Base-by-base conservation (phyloP, 2,888 invertebrate genomes). In the Heliconius sara region DNA sequence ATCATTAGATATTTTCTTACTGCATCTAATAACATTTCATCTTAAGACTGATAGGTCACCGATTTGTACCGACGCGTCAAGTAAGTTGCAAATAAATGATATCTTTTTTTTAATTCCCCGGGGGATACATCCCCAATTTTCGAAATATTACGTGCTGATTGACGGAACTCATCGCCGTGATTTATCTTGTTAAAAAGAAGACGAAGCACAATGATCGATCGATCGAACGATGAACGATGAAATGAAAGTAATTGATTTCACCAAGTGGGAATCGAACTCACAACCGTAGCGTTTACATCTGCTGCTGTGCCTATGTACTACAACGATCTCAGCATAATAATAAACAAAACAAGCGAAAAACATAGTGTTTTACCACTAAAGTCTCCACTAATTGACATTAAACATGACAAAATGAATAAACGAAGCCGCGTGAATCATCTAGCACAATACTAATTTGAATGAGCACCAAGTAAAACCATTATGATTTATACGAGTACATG, bases 21-120 rank as follows among this genome's bases (percentile, higher is more conserved):
- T 68, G 68, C 68, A 19, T 52, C 52, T 73, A 78, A 72, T 72
- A 63, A 39, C 27, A 30, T 72, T 71, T 43, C n/a, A 78, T 78
- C 43, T 78, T 52, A 27, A 68, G 47, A 39, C 19, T 16, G 74
- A 68, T 22, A 19, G 19, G 22, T 52, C 52, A 47, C 16, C 47
- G 47, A 1, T 47, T 47, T 52, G 19, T 52, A 52, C 22, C 19
- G 52, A 74, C 34, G 27, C 22, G 27, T 68, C 43, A 70, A 63
- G 27, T 19, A n/a, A 39, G 39, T 39, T 63, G 63, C 12, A 70
- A 25, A 60, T 60, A 77, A 65, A 30, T 71, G 47, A 47, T 63
- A 22, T 6, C 16, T 6, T 52, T 52, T 52, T 47, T 47, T 16
- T 34, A 34, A 9, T 34, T 34, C 34, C 1, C 47, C 12, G 16